phyloP scores from a whole-genome alignment of 2,113 vertebrate species.

The Hystrix cristata region DNA sequence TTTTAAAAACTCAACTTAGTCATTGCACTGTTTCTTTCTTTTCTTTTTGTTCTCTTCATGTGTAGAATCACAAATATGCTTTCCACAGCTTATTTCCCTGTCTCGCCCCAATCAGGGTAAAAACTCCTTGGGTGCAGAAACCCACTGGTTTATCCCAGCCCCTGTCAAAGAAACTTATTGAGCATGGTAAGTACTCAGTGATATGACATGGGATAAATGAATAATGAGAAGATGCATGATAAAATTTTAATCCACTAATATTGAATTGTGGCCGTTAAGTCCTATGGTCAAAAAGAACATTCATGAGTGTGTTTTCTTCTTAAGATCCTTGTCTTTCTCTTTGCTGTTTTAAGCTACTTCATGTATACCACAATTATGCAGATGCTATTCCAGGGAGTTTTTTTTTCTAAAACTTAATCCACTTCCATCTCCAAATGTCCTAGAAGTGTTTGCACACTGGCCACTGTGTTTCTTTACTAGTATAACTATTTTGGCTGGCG shows the following conservation, averaged over 20 bases:
- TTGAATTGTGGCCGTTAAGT: background rate
- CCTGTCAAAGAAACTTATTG: background rate
- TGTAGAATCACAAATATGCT: background rate
- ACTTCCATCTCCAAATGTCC: background rate
- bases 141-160: background rate
- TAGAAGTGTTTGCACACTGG: background rate
- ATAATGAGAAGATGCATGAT: background rate
- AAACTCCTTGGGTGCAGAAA: background rate
- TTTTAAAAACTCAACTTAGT: background rate
- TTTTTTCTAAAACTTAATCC: constrained; percentile 5
- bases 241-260: background rate
- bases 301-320: background rate
- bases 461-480: background rate
- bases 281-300: background rate
- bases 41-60: background rate
- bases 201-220: background rate
- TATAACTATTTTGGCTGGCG: background rate
- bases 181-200: background rate
- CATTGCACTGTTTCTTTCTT: background rate
- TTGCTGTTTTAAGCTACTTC: background rate
- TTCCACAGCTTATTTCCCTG: background rate
- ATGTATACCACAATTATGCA: background rate
- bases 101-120: background rate
- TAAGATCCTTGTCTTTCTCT: background rate
- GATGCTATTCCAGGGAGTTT: background rate